phyloP scores from a whole-genome alignment of 2,888 invertebrate species.

The Agriopis marginaria region DNA sequence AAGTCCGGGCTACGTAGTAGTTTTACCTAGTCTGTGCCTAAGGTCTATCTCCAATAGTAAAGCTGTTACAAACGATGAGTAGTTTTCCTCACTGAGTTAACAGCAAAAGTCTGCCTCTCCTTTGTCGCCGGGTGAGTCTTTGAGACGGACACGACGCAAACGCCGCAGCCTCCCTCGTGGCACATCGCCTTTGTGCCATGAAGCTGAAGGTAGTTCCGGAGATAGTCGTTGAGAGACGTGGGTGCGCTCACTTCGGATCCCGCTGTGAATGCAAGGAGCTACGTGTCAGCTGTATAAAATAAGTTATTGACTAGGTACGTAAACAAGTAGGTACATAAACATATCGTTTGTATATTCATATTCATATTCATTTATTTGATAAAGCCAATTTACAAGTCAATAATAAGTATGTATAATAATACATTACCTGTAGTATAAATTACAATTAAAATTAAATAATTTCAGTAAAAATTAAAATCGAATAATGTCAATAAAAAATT shows the following conservation, averaged over 20 bases:
- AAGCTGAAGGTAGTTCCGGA: conserved; percentile 85
- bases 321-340: no score
- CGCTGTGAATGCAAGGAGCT: conserved; percentile 44
- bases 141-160: conserved; percentile 85
- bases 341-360: no score
- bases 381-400: no score
- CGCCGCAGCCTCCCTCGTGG: conserved; percentile 90
- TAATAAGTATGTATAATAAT: no score
- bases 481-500: no score
- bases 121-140: conserved; percentile 78
- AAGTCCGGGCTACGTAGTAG: no score
- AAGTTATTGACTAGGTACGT: no score
- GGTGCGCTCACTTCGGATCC: conserved; percentile 67
- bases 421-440: no score
- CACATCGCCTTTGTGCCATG: conserved; percentile 90
- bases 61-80: neutral
- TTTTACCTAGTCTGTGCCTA: no score
- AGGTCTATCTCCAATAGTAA: neutral
- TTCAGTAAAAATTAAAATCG: no score
- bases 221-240: conserved; percentile 86
- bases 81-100: conserved; percentile 87
- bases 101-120: conserved; percentile 81
- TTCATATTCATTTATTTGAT: no score
- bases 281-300: conserved; percentile 6
- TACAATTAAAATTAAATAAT: no score